Base-by-base conservation (phyloP, 1,140 invertebrate genomes). In the Rhagoletis pomonella region DNA sequence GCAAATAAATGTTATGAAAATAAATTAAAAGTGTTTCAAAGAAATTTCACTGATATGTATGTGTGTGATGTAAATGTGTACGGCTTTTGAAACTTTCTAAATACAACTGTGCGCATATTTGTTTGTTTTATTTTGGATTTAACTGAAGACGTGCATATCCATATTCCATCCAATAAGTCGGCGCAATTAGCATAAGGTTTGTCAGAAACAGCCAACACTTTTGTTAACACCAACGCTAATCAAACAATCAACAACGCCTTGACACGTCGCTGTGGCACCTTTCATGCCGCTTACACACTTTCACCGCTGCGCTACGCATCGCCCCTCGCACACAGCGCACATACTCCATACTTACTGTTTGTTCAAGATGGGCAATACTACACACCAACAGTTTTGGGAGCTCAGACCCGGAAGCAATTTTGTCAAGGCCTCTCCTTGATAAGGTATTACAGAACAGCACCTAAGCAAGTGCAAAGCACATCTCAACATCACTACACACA, bases 251-350 rank as follows among this genome's bases (percentile, higher is more conserved):
- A 77, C 47, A 55, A 77, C 5, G 42, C 39, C 39, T 44, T 73
- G 12, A 44, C 39, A 73, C 10, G 67, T 50, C 73, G 73, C 6
- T 55, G 39, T 77, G 47, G 9, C 73, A 77, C 44, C 73, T 77
- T 55, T 77, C 44, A 77, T 17, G 44, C 73, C 4, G 44, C 55
- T 77, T 77, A 77, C 73, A 50, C 47, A 77, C 73, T 77, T 77
- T 77, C 73, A 77, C 47, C 44, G 44, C 39, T 17, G 39, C 73
- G 44, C 47, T 77, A 50, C 73, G 73, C 73, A 77, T 50, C 47
- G 69, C 50, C 17, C n/a, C 42, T 69, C 2, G 39, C 10, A 9
- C 67, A 73, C 9, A 12, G 14, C 4, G n/a, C 17, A 62, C 17
- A 4, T 14, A 17, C 4, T n/a, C 29, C 29, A 29, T 29, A 29